Evolutionary conservation across 2,113 vertebrate species (phyloP), one percentile per base, ranked within the genome.

Genomic region (Microcebus ravelobensis): DNA sequence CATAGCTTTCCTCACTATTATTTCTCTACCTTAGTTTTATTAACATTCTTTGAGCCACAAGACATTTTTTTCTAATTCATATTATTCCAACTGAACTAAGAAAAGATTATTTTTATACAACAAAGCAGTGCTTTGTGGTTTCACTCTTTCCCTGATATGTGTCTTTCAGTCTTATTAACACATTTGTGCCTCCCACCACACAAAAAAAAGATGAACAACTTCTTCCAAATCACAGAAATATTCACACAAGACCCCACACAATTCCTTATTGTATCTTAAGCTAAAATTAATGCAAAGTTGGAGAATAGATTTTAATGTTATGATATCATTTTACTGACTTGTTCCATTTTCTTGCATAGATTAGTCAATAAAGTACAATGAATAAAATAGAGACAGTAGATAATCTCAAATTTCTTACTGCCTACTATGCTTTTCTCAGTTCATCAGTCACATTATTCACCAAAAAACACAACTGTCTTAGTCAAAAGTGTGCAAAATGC

Each of bases 1-100:
- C 65, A 67, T 94, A 95, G 88, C 45, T 91, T 91, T 96, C 55
- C n/a, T 81, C 42, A 63, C 50, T 89, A 57, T 94, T 89, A 96
- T 97, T 96, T 96, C n/a, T 97, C 83, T 93, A 91, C 59, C 36
- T 93, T 87, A 65, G 57, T 91, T 96, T 93, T 91, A 88, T 96
- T 94, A 93, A 13, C 77, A 91, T 93, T 29, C 0, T 96, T 95
- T 85, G 71, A 87, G 25, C 21, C 76, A 84, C n/a, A 68, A 85
- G 61, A 50, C 8, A 39, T 86, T 89, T 96, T 79, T 85, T 74
- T 29, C 57, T 89, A 92, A 91, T 95, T 89, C 90, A 77, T 10
- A 82, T 85, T 93, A 95, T 93, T 96, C 83, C 65, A 79, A 55
- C 8, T 61, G 39, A 96, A 93, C 39, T 88, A 93, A 86, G 91